These are phyloP conservation scores for Serrognathus titanus DNA, from an alignment of 2,888 invertebrate species.

Conservation along the genomic window DNA sequence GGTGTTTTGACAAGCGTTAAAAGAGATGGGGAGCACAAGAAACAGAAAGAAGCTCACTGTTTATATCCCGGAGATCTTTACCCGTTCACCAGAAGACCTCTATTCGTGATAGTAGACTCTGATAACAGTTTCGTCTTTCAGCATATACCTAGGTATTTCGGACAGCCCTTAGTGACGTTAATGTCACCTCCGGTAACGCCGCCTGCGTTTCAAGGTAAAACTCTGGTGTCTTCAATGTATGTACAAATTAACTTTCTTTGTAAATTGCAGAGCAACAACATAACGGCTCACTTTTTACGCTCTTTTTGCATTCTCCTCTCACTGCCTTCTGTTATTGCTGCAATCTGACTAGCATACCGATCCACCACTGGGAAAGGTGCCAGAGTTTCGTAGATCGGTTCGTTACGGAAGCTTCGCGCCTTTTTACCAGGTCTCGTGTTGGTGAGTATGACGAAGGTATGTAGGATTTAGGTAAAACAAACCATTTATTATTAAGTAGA, in stretches of 20 bases:
- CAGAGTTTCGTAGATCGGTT: conserved; percentile 85
- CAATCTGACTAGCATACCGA: conserved; percentile 79
- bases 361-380: conserved; percentile 88
- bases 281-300: conserved; percentile 89
- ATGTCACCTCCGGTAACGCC: conserved; percentile 93
- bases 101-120: conserved; percentile 92
- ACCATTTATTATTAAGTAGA: conserved; percentile 4
- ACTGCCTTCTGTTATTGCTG: conserved; percentile 90
- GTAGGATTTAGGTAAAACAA: conserved; percentile 23
- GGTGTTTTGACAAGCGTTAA: conserved; percentile 87
- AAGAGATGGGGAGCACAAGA: conserved; percentile 61
- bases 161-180: conserved; percentile 87
- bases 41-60: conserved; percentile 69
- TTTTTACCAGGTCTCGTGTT: conserved; percentile 77
- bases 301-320: conserved; percentile 92
- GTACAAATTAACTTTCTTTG: no score
- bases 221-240: background rate
- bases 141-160: conserved; percentile 85
- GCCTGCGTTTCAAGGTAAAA: conserved; percentile 73
- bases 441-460: conserved; percentile 57
- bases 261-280: conserved; percentile 64
- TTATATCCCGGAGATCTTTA: conserved; percentile 92
- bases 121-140: conserved; percentile 92
- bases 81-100: conserved; percentile 87
- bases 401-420: conserved; percentile 80